These are phyloP conservation scores for Parnassius apollo DNA, from an alignment of 2,888 invertebrate genomes.

Conservation along the genomic window DNA sequence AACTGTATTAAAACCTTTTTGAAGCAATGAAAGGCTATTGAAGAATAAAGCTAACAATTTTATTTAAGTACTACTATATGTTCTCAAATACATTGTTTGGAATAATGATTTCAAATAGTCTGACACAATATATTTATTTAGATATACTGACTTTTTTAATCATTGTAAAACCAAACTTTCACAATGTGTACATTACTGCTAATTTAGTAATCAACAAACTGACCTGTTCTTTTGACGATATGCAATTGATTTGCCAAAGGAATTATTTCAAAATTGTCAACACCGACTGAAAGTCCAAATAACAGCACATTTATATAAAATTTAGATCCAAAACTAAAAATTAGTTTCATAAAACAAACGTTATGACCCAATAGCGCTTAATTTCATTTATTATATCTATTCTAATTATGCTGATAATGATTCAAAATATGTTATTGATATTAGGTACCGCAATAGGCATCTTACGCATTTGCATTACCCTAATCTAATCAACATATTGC, in stretches of 20 bases:
- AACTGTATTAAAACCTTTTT: too few species aligned
- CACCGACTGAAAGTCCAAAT: not conserved
- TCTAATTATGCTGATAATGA: not conserved
- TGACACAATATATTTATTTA: too few species aligned
- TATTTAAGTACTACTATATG: too few species aligned
- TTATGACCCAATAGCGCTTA: not conserved
- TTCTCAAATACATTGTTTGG: too few species aligned
- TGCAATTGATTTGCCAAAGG: not conserved
- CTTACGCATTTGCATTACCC: constrained; percentile 7
- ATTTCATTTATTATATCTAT: not conserved
- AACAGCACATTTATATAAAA: not conserved
- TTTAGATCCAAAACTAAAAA: not conserved
- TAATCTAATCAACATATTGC: constrained; percentile 13
- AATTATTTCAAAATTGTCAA: constrained; percentile 3
- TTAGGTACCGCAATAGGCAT: constrained; percentile 4
- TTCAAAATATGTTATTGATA: constrained; percentile 2
- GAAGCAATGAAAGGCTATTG: too few species aligned
- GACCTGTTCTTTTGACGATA: not conserved
- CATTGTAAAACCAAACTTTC: too few species aligned
- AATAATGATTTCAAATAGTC: too few species aligned
- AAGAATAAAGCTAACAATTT: too few species aligned
- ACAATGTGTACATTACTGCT: too few species aligned
- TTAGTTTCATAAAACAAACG: not conserved
- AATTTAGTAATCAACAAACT: too few species aligned
- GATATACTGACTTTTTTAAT: too few species aligned